Base-by-base conservation (phyloP, 2,113 vertebrate genomes). In the Sander vitreus region DNA sequence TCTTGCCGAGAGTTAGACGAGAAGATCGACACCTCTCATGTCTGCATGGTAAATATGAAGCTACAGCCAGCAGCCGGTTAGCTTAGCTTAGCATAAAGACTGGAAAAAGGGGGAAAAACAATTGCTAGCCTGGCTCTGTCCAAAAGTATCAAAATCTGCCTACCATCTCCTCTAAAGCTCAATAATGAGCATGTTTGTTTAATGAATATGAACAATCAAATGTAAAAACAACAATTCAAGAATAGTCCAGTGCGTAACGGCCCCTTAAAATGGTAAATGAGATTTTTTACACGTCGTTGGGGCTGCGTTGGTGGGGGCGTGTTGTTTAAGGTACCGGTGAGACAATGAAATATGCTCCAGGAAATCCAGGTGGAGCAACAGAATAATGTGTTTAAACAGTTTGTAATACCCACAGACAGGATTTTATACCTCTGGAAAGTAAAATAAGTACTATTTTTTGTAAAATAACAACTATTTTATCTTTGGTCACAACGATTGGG, bases 41-140 rank as follows among this genome's bases (percentile, higher is more conserved):
- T n/a, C 19, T 65, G 13, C 16, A 5, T 0, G 8, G 43, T 19
- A 19, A 78, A 62, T 21, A 48, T n/a, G 2, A 68, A 55, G 65
- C 2, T 45, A 75, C 23, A 15, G 18, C n/a, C 0, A 2, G 27
- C 23, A 19, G 18, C n/a, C 0, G 1, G 27, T 55, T 66, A 58
- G 59, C 45, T 9, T 84, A 67, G 55, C 27, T 54, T 59, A 30
- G 81, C 54, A 25, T 67, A 51, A 47, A 33, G 30, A 71, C 27
- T 25, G 54, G 54, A 68, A 43, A 64, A 33, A 33, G 2, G 9
- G 6, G 33, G 33, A 6, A 33, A 4, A 5, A 48, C 1, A 25
- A 33, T 7, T 6, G 53, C 69, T 27, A 58, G 53, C 36, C 16
- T 45, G n/a, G 54, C 15, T 27, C 9, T 7, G 39, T 59, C 16